Base-by-base conservation (phyloP, 2,888 invertebrate species). In the Psococerastis gibbosa region DNA sequence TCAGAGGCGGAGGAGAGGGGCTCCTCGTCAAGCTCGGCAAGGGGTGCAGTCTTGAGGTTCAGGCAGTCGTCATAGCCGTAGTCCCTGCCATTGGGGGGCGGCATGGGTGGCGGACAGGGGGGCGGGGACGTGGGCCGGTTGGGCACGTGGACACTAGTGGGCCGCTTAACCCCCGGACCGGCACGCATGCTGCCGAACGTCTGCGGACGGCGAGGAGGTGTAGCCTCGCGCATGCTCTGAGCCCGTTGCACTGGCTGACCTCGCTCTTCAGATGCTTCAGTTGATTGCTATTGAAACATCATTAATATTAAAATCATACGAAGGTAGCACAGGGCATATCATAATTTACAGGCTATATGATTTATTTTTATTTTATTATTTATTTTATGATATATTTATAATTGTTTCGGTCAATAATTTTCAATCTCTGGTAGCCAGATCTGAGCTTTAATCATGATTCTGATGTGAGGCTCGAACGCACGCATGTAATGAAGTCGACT, bases 111-210 rank as follows among this genome's bases (percentile, higher is more conserved):
- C 1, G 70, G 67, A 1, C 83, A 80, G 0, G 84, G 83, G 0
- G 80, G 80, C 0, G 82, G 79, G 18, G 75, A 75, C 34, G 78
- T 81, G 0, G 84, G 84, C 31, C 85, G 64, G 1, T 67, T 68
- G 9, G 66, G 67, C 0, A 70, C 65, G 0, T 76, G 74, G 4
- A 82, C 75, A 47, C 85, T 85, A 17, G 79, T 67, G 0, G 87
- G 85, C 42, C 88, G 66, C 16, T 75, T 75, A 0, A 62, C 61
- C 1, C 68, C 67, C 0, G 71, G 67, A 0, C 78, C 67, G 51
- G 79, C 75, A 22, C 87, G 65, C 82, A 85, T 84, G 0, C 85
- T 85, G 0, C 85, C 85, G 52, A 85, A 85, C 22, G 75, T 75
- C 23, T 84, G 68, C 0, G 65, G 63, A 0, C 79, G 74, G 54